Base-by-base conservation (phyloP, 2,113 vertebrate species). In the Acanthisitta chloris region DNA sequence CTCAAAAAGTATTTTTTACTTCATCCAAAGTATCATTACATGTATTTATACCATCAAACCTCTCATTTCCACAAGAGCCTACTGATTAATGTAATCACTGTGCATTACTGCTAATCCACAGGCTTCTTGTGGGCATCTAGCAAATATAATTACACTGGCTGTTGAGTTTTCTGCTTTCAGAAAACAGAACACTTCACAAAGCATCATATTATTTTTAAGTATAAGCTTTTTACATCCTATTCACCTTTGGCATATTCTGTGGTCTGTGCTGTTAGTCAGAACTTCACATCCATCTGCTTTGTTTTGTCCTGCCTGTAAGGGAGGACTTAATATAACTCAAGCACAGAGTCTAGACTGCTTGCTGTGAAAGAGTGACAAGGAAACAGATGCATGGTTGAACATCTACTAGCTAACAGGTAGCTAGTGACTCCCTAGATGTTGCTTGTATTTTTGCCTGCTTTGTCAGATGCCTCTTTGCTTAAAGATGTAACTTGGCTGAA, bases 101-200 rank as follows among this genome's bases (percentile, higher is more conserved):
- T 69, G 58, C 57, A 52, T 72, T 82, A 87, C 2, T 86, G 43
- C 45, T 94, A 90, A 85, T 52, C 78, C 55, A 54, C 74, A 80
- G 29, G 16, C 57, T 95, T 62, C 67, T 95, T 69, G 20, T 20
- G 73, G 54, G 45, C 57, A 89, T 65, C 62, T 87, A 85, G 76
- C 76, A 92, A 95, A 95, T 14, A 31, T 45, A 90, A 91, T 80
- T 82, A 94, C 24, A 46, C 4, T 33, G 65, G 64, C 33, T 58
- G 86, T 28, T 66, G 58, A 90, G 89, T 94, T 81, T 87, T 82
- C 73, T 94, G 54, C 71, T 94, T 95, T 87, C 66, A 81, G 66
- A 85, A 91, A 94, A 81, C 89, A 91, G 81, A 92, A 91, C 65
- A 74, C 59, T 91, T 67, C 48, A 86, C 16, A 67, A 73, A 76